Base-by-base conservation (phyloP, 2,888 invertebrate genomes). In the Habrosyne pyritoides region DNA sequence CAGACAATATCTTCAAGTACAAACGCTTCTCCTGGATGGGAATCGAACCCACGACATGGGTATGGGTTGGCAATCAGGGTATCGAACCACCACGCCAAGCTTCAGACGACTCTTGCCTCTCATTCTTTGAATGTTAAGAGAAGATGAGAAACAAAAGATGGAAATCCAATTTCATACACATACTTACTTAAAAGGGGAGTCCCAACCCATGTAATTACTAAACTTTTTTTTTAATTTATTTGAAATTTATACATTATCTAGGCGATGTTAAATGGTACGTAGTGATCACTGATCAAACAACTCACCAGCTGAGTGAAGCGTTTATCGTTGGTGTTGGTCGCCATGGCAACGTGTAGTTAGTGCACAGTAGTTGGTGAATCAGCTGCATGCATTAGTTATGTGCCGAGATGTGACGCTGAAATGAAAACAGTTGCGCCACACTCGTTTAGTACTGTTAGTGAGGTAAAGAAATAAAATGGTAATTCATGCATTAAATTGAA, bases 271-370 rank as follows among this genome's bases (percentile, higher is more conserved):
- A 22, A 42, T 47, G n/a, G 22, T 47, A 48, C 21, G 21, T 10
- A 18, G 14, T n/a, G n/a, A n/a, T n/a, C n/a, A n/a, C 6, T 22
- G 30, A 28, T 18, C 28, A 55, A 14, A 55, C 36, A 59, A 87
- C 93, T 94, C 75, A 94, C 94, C 93, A 93, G 83, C 75, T 93
- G 94, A 73, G 93, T 91, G 75, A 93, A 92, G 71, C 93, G 93
- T 82, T 94, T 94, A 69, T 94, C 93, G 65, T 84, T 87, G 66
- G 83, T 73, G 64, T 82, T 68, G 67, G 73, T 87, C 75, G 87
- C 83, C 88, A 88, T 92, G 71, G 80, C 77, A 65, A 71, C 70
- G 81, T 61, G 59, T 24, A 67, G 81, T 89, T 89, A 90, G 86
- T 88, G 84, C 64, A 64, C 67, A 71, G 79, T 70, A 55, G 71